A percentile compares a stretch with the other conserved stretches of the same genome.
phyloP scores from a whole-genome alignment of 1,140 invertebrate genomes.

The Brachionus calyciflorus region DNA sequence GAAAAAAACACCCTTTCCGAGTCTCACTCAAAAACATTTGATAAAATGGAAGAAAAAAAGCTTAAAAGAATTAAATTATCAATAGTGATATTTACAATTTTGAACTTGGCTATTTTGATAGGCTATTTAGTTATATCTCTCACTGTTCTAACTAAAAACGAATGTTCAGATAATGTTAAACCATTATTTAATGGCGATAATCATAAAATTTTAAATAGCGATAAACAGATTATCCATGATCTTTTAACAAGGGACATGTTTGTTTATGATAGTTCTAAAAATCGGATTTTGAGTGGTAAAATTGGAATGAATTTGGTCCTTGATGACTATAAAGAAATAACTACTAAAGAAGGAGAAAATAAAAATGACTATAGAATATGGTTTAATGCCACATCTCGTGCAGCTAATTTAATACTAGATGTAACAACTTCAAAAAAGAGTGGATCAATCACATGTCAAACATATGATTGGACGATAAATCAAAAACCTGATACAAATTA shows the following conservation, averaged over 20 bases:
- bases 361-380: neutral
- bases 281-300: neutral
- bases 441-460: neutral
- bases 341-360: neutral
- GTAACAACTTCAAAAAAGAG: neutral
- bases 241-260: neutral
- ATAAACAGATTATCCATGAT: neutral
- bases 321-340: constrained; percentile 6
- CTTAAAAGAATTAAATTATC: neutral
- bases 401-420: constrained; percentile 9
- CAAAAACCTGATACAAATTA: neutral
- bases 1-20: neutral
- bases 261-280: constrained; percentile 2
- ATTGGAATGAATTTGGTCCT: neutral
- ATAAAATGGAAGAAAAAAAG: neutral
- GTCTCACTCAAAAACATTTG: neutral
- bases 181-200: neutral
- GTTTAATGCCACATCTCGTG: neutral
- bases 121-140: constrained; percentile 10
- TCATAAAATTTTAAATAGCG: neutral
- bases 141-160: neutral
- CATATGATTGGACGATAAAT: constrained; percentile 26
- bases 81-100: neutral
- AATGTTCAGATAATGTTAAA: neutral
- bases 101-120: neutral